These are phyloP conservation scores for Zapornia atra DNA, from an alignment of 2,113 vertebrate genomes.

Conservation along the genomic window DNA sequence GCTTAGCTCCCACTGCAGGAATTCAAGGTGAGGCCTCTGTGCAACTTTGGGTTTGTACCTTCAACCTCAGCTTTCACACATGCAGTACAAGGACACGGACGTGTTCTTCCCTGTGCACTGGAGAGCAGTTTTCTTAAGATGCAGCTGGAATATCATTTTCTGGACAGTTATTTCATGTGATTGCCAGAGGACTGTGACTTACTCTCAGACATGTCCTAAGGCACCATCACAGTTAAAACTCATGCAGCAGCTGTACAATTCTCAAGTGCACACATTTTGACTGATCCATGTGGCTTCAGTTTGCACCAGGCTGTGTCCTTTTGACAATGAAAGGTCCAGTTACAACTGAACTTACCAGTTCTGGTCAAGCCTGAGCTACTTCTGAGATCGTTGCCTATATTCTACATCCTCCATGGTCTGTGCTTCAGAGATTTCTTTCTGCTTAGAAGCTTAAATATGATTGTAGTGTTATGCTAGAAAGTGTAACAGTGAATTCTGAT, in stretches of 20 bases:
- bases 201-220: neutral
- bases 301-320: neutral
- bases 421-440: neutral
- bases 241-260: neutral
- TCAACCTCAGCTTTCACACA: neutral
- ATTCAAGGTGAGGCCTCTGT: neutral
- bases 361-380: neutral
- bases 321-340: neutral
- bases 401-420: neutral
- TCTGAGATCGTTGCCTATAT: neutral
- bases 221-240: neutral
- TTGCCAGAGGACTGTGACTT: neutral
- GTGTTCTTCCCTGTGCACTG: neutral
- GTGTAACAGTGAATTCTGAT: neutral
- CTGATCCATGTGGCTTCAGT: neutral
- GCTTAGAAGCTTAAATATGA: neutral
- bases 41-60: neutral
- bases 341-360: neutral
- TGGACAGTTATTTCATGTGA: neutral
- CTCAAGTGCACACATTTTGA: neutral
- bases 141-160: neutral
- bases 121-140: neutral
- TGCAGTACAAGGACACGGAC: neutral
- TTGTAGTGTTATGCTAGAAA: neutral
- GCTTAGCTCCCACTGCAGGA: neutral